Conservation (phyloP, 2,797 vertebrate species). For the Coregonus sp. region DNA sequence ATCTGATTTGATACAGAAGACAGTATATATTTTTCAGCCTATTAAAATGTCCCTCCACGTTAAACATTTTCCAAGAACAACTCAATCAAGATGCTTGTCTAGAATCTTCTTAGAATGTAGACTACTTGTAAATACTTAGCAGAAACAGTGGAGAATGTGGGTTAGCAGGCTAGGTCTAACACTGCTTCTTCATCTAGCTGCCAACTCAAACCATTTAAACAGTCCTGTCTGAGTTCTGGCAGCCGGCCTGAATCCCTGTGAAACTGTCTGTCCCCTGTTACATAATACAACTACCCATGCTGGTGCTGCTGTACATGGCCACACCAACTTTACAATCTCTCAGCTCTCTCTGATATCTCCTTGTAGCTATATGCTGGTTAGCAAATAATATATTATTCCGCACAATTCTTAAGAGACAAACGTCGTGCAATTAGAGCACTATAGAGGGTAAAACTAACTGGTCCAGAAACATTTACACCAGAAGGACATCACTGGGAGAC, state of each 20-base stretch:
- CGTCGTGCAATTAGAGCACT: neutral
- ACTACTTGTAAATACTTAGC: neutral
- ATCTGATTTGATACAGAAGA: neutral
- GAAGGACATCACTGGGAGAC: constrained; percentile 18
- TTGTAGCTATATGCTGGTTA: neutral
- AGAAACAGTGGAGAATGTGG: constrained; percentile 44
- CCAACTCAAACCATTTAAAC: constrained; percentile 1
- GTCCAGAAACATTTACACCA: constrained; percentile 27
- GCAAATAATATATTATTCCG: neutral
- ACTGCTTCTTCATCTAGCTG: neutral
- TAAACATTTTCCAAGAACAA: neutral
- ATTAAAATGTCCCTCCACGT: neutral
- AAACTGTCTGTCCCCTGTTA: constrained; percentile 32
- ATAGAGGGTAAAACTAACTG: constrained; percentile 24
- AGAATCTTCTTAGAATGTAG: neutral
- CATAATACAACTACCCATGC: constrained; percentile 28
- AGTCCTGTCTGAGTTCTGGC: constrained; percentile 9
- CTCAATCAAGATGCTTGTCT: neutral
- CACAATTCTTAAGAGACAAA: constrained; percentile 17
- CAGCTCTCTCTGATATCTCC: neutral
- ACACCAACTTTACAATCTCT: neutral
- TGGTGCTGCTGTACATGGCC: neutral
- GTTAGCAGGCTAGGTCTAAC: constrained; percentile 52
- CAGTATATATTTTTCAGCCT: too few relatives aligned
- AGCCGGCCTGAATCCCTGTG: neutral